Conservation (phyloP, 1,140 invertebrate genomes). For the Microplitis mediator region DNA sequence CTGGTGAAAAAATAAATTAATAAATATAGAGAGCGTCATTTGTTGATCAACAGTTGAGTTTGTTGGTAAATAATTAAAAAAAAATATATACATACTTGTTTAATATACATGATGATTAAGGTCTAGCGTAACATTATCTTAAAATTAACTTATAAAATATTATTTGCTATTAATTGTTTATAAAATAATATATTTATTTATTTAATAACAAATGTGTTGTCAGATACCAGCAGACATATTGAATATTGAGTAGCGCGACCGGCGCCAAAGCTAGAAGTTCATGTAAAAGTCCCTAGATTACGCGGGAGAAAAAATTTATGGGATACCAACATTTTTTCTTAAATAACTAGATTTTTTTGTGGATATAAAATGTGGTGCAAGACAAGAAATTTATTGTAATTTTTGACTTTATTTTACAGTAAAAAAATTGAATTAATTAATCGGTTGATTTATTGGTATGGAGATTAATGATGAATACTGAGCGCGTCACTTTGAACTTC, state of each 20-base stretch:
- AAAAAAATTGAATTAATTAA: conserved; percentile 21
- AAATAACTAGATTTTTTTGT: no score
- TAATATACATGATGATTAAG: conserved; percentile 49
- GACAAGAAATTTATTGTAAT: no score
- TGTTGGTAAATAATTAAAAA: neutral
- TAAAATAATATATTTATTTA: conserved; percentile 28
- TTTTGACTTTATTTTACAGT: neutral
- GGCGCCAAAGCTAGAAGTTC: neutral
- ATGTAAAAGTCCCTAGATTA: conserved; percentile 37
- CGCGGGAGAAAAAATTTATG: conserved; percentile 37
- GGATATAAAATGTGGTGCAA: no score
- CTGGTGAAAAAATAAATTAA: neutral
- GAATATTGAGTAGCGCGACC: no score
- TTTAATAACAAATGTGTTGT: conserved; percentile 10
- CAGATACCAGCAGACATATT: conserved; percentile 14
- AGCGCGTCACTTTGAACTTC: conserved; percentile 85
- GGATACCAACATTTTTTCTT: neutral
- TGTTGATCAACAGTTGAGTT: neutral
- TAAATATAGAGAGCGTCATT: conserved; percentile 11
- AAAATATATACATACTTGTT: conserved; percentile 40
- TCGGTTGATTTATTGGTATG: neutral
- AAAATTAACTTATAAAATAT: neutral
- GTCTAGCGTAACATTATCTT: neutral
- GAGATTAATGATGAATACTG: conserved; percentile 67
- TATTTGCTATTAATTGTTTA: neutral